Base-by-base conservation (phyloP, 2,113 vertebrate species). In the Actenoides hombroni region DNA sequence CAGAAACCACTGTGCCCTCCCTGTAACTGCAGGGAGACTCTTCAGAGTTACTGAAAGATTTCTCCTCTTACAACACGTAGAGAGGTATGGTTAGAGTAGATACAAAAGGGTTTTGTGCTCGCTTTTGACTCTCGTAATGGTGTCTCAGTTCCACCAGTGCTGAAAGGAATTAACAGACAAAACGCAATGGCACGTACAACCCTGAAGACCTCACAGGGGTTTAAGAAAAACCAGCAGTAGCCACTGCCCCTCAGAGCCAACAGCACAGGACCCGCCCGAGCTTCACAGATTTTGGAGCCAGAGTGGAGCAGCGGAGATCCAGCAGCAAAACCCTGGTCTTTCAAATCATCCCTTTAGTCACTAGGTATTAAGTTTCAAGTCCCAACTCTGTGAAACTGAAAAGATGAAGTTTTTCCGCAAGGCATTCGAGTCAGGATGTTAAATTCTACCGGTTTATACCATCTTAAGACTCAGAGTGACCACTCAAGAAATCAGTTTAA, bases 31-130 rank as follows among this genome's bases (percentile, higher is more conserved):
- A 2, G 86, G 15, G 11, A 82, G 31, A 71, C 46, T 61, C 54
- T 42, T 49, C 69, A 77, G 68, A 96, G 48, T 49, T 65, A 77
- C 88, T 46, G 49, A 63, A 89, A 87, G 59, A 65, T 59, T 86
- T 77, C 90, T 86, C 79, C 64, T 86, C 77, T 91, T 88, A 85
- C 70, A 89, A 53, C 49, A 39, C 1, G 2, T 31, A 70, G 76
- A 83, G 54, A 76, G 68, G 70, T 56, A 67, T 75, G 54, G 63
- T 69, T 65, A 14, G 51, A 71, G 68, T 20, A 76, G 4, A 82
- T 9, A 96, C 93, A 95, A 95, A 96, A 92, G 91, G 81, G 0
- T 64, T 94, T 95, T 96, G 86, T 95, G 53, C 60, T 95, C 54
- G 1, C 78, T 94, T 91, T 95, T 1, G 0, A 49, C 84, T 81